Base-by-base conservation (phyloP, 2,888 invertebrate species). In the Synergus laeviventris region DNA sequence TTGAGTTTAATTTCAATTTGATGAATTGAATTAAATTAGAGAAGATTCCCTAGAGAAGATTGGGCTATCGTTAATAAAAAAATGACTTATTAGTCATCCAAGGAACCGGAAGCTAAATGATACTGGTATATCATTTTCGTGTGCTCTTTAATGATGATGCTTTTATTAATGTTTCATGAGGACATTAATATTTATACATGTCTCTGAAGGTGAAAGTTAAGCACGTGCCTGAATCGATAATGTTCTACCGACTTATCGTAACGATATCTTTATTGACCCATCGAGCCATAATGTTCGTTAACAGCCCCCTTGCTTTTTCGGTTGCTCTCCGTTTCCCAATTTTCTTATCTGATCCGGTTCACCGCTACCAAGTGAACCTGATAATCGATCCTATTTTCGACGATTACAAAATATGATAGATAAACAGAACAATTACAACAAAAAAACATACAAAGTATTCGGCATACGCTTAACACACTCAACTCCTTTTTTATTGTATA, bases 321-420 rank as follows among this genome's bases (percentile, higher is more conserved):
- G 54, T 54, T 54, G 54, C 54, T 54, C 54, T 18, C 18, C 54
- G 54, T 54, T 54, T 54, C 54, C 54, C 54, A 54, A 54, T 54
- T 54, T 54, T 54, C 54, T 54, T 54, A 54, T 54, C 54, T 54
- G 54, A 54, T 54, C 54, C 18, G 18, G 11, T 54, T 54, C 18
- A 21, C 21, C 18, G 54, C 54, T 18, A 54, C 54, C 54, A 54
- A 54, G 18, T 11, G 54, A 54, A 18, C 9, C 54, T 54, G 11
- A 18, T 54, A 18, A 18, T 54, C 18, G 18, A 18, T 54, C 18
- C 11, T 54, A 54, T 54, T 54, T 54, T 18, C 16, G 54, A 18
- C 8, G 18, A 54, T 54, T 54, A 54, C 11, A 0, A 18, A 54
- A 54, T 54, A 11, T 21, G 9, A 54, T 9, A 54, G 54, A 21